Base-by-base conservation (phyloP, 2,797 vertebrate genomes). In the Lacerta viridis region DNA sequence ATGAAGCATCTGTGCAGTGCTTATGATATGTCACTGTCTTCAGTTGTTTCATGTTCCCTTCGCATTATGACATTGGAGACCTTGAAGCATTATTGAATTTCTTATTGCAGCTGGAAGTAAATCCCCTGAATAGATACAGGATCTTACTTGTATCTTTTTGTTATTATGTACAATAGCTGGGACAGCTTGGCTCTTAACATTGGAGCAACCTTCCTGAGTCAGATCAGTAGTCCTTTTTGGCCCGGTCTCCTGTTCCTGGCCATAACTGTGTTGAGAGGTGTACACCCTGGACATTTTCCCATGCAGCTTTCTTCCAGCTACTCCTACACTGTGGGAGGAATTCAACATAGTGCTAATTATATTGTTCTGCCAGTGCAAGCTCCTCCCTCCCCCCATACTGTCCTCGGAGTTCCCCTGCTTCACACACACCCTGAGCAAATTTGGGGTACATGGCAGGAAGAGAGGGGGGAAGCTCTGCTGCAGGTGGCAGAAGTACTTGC, bases 1-100 rank as follows among this genome's bases (percentile, higher is more conserved):
- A 96, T 96, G 92, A 95, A 94, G 92, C 93, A 95, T 95, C 93
- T 96, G 95, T 94, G 91, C 80, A 68, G 84, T 89, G 90, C 89
- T 87, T 93, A 92, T 92, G 92, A 46, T 74, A 85, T 92, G 87
- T 92, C 84, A 87, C 88, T 90, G 82, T 88, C 93, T 92, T 92
- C 92, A 88, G 91, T 93, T 90, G 90, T 93, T 95, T 92, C 72
- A 86, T 91, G 92, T 88, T 92, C 91, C 87, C 85, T 83, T 91
- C 77, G 72, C 86, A 90, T 94, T 93, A 88, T 77, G 90, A 91
- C 94, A 87, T 79, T 87, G 29, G 61, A 92, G 90, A 90, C 50
- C 88, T 90, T 85, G 72, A 80, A 90, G 23, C 36, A 76, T 93
- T 94, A 94, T 50, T 92, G 91, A 93, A 85, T 93, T 74, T 89